phyloP scores from a whole-genome alignment of 2,113 vertebrate species.

The Aphyosemion australe region DNA sequence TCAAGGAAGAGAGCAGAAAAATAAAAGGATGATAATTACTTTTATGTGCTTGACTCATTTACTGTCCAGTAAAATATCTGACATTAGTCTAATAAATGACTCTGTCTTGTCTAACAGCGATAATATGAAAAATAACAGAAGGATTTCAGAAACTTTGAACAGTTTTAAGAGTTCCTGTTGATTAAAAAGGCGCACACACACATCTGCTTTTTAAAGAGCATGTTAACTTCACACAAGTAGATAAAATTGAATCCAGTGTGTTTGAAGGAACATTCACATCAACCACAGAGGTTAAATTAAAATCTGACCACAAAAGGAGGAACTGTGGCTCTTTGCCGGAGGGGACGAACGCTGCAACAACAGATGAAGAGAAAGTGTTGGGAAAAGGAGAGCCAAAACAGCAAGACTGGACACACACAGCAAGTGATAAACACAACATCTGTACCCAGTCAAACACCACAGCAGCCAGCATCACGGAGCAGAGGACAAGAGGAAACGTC shows the following conservation, averaged over 20 bases:
- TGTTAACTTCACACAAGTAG: constrained; percentile 16
- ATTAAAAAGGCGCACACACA: constrained; percentile 10
- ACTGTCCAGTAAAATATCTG: not conserved
- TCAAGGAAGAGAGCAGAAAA: not conserved
- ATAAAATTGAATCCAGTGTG: constrained; percentile 28
- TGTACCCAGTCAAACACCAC: not conserved
- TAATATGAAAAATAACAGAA: not conserved
- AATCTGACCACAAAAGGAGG: constrained; percentile 31
- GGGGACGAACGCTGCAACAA: constrained; percentile 12
- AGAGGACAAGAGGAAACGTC: constrained; percentile 2
- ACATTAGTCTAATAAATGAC: too few species aligned
- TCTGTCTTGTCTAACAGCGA: too few species aligned
- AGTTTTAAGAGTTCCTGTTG: constrained; percentile 33
- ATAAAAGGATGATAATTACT: not conserved
- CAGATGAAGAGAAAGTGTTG: constrained; percentile 10
- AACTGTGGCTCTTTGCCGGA: constrained; percentile 30
- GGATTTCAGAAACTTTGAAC: not conserved
- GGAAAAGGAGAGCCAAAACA: constrained; percentile 3
- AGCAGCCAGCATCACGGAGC: too few species aligned
- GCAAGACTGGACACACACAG: constrained; percentile 3
- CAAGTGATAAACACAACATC: constrained; percentile 3
- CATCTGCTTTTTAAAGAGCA: constrained; percentile 6
- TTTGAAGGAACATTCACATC: constrained; percentile 12
- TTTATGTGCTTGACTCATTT: not conserved
- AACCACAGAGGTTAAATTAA: constrained; percentile 28